Evolutionary conservation across 92 coral and sea anemone genomes (phyloP), one percentile per base, ranked within the genome.

Genomic region (Zoanthus solanderi): DNA sequence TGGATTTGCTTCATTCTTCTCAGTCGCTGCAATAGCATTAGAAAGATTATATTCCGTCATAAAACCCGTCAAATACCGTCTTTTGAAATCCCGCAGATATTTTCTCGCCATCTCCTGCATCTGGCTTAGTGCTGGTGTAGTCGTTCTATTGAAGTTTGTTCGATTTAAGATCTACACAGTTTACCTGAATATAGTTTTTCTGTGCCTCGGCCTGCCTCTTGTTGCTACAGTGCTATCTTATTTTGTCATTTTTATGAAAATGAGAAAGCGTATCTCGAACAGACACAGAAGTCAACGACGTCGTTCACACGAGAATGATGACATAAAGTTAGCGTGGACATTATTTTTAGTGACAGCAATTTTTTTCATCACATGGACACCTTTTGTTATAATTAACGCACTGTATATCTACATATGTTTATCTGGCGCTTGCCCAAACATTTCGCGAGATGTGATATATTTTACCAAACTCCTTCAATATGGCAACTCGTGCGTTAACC

Each of bases 391-490:
- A 45, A 16, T 81, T 13, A 81, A 81, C 58, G 75, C 85, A 65
- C 46, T 66, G 9, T 66, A 65, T 3, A 66, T 81, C 57, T 81
- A 81, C 75, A 81, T 28, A 42, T 81, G 85, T 66, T 66, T 73
- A 12, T 28, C 61, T 47, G 85, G 75, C 60, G 30, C 85, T 31
- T 81, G 85, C 7, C 75, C 75, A 30, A 14, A 63, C 15, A 80
- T 81, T 14, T 45, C 85, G 18, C 58, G 28, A 18, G 31, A 81
- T 15, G 85, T 81, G n/a, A 66, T 81, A 30, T 81, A 66, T 29
- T 81, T 81, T 42, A 66, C 85, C 30, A 81, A 81, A 50, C 44
- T 81, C 66, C 85, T 81, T 54, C 85, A 81, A 8, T 81, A 81
- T 45, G 85, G 75, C 45, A 81, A 81, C 30, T 81, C 85, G 7